Percentiles rank a stretch among this genome's conserved stretches.
Evolutionary conservation across 2,797 vertebrate genomes (phyloP).

Genomic region (Mareca strepera): DNA sequence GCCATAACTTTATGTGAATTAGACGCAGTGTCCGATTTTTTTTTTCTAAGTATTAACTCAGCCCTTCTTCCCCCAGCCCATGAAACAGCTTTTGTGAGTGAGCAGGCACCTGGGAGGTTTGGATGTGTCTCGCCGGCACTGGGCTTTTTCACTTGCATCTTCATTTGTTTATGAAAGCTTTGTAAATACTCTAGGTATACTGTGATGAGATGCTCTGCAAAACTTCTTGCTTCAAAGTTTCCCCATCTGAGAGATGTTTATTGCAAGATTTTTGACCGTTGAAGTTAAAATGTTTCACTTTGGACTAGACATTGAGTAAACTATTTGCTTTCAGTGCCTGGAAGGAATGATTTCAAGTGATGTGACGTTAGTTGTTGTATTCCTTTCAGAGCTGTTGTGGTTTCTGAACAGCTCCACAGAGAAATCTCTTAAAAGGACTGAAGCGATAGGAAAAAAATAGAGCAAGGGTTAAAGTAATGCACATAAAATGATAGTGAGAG

Average conservation of each 20-base stretch:
- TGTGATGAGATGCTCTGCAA: background rate
- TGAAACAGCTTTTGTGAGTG: background rate
- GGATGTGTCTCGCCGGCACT: rapidly evolving
- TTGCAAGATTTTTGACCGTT: background rate
- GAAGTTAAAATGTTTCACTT: background rate
- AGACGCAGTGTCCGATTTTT: background rate
- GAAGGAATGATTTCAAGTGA: background rate
- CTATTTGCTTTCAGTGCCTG: background rate
- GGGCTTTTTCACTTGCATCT: background rate
- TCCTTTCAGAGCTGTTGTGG: background rate
- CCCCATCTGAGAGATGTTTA: background rate
- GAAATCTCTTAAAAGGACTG: background rate
- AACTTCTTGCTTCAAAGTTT: background rate
- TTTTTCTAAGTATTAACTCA: background rate
- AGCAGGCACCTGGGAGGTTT: background rate
- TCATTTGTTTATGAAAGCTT: background rate
- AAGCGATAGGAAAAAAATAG: background rate
- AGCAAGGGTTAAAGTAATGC: background rate
- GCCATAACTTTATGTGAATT: background rate
- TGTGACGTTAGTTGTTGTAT: background rate
- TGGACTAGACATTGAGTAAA: background rate
- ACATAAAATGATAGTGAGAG: background rate
- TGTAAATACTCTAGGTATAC: background rate
- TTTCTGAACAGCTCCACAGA: background rate
- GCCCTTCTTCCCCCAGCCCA: background rate